A percentile compares a stretch with the other conserved stretches of the same genome.
phyloP scores from a whole-genome alignment of 2,888 invertebrate genomes.

The Antitype chi region DNA sequence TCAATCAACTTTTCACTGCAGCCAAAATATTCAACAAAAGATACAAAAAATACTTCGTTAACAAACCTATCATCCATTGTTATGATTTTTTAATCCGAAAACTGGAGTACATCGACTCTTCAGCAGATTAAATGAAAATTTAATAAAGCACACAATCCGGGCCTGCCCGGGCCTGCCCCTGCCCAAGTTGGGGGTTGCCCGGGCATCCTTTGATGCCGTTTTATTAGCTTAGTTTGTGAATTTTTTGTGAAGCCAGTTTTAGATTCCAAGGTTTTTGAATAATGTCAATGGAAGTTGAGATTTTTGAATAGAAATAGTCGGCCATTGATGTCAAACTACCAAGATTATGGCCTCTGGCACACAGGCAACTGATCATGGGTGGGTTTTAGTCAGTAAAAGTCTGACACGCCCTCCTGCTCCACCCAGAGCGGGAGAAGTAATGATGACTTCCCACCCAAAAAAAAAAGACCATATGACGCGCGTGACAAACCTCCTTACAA shows the following conservation, averaged over 20 bases:
- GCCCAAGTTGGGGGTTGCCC: constrained; percentile 16
- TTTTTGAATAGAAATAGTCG: constrained; percentile 4
- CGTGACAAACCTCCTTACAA: neutral
- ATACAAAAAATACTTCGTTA: neutral
- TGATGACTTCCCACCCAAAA: too few species aligned
- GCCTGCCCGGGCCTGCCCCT: neutral
- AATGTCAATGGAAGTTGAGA: neutral
- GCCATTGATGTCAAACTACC: neutral
- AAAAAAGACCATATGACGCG: neutral
- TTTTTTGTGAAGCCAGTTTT: constrained; percentile 33
- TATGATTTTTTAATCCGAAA: constrained; percentile 42
- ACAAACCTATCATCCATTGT: neutral
- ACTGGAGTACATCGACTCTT: constrained; percentile 22
- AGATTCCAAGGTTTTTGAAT: constrained; percentile 11
- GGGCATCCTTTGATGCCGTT: constrained; percentile 39
- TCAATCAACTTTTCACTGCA: neutral
- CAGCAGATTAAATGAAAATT: constrained; percentile 60
- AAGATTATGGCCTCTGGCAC: too few species aligned
- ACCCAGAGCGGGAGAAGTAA: too few species aligned
- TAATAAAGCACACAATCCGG: constrained; percentile 48
- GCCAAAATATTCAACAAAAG: neutral
- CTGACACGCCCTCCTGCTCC: too few species aligned
- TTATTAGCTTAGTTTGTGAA: constrained; percentile 31
- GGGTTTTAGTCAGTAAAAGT: too few species aligned
- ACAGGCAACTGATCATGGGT: too few species aligned